Evolutionary conservation across 1,140 invertebrate species (phyloP).

Genomic region (Delia radicum): DNA sequence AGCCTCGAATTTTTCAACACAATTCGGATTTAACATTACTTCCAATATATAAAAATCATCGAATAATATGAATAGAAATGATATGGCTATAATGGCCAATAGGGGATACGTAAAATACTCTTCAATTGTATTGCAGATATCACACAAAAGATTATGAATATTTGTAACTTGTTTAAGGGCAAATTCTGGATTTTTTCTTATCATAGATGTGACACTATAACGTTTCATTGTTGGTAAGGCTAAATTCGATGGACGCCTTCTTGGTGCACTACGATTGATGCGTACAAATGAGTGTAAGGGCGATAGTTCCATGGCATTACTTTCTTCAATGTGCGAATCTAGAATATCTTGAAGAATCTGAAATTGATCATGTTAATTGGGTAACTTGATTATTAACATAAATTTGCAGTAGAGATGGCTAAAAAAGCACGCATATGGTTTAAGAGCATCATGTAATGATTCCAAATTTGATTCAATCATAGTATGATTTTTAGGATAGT

Average conservation of each 20-base stretch:
- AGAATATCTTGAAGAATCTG: conserved; percentile 50
- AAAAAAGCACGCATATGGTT: too few species aligned
- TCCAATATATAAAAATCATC: conserved; percentile 53
- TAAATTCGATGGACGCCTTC: conserved; percentile 27
- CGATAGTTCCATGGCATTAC: conserved; percentile 41
- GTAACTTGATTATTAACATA: too few species aligned
- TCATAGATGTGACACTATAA: conserved; percentile 48
- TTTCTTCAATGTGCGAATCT: conserved; percentile 44
- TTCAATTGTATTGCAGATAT: conserved; percentile 50
- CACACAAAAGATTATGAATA: conserved; percentile 50
- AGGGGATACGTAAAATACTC: conserved; percentile 53
- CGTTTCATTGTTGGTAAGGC: conserved; percentile 37
- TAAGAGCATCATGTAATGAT: too few species aligned
- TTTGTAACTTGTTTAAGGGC: conserved; percentile 49
- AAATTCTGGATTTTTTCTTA: conserved; percentile 47
- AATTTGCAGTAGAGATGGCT: not conserved
- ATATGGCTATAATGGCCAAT: conserved; percentile 49
- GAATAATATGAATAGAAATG: conserved; percentile 50
- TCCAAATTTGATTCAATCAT: too few species aligned
- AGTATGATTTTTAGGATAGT: too few species aligned
- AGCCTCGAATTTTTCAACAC: conserved; percentile 42
- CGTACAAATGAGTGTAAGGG: conserved; percentile 46
- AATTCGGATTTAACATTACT: conserved; percentile 42
- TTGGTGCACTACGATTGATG: conserved; percentile 35
- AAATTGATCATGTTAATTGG: too few species aligned